Evolutionary conservation across 2,797 vertebrate genomes (phyloP).

Genomic region (Cynopterus sphinx): DNA sequence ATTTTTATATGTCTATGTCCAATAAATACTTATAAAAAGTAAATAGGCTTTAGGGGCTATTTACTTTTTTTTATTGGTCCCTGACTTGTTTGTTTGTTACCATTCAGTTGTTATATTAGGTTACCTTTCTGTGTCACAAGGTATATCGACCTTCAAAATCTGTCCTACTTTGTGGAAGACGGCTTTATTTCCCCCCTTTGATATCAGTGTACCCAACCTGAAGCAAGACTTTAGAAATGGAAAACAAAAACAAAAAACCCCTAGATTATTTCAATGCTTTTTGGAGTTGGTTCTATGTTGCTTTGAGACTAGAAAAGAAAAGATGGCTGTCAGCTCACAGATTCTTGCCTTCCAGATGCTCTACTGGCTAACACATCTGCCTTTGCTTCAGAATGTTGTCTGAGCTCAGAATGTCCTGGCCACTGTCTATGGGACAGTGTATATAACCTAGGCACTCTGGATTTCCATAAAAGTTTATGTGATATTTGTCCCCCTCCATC

Average conservation of each 20-base stretch:
- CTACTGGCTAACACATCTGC: rapidly evolving
- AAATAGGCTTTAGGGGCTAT: background rate
- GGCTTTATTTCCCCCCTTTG: background rate
- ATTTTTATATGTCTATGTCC: background rate
- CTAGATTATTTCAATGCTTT: background rate
- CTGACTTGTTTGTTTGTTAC: background rate
- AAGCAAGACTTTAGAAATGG: background rate
- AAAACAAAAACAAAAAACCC: too few relatives aligned
- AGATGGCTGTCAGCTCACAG: background rate
- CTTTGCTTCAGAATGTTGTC: background rate
- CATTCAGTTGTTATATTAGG: background rate
- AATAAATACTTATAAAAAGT: background rate
- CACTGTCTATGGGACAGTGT: background rate
- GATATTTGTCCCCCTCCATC: background rate
- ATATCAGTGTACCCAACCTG: background rate
- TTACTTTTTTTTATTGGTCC: background rate
- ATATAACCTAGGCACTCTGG: background rate
- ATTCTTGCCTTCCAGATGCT: background rate
- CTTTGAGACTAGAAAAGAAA: background rate
- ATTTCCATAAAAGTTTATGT: background rate
- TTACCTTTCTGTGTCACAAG: background rate
- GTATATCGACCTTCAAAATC: background rate
- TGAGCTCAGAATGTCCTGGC: background rate
- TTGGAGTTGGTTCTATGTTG: background rate
- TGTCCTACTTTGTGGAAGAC: background rate